Evolutionary conservation across 2,888 invertebrate species (phyloP), one percentile per base, ranked within the genome.

Genomic region (Pardosa pseudoannulata): DNA sequence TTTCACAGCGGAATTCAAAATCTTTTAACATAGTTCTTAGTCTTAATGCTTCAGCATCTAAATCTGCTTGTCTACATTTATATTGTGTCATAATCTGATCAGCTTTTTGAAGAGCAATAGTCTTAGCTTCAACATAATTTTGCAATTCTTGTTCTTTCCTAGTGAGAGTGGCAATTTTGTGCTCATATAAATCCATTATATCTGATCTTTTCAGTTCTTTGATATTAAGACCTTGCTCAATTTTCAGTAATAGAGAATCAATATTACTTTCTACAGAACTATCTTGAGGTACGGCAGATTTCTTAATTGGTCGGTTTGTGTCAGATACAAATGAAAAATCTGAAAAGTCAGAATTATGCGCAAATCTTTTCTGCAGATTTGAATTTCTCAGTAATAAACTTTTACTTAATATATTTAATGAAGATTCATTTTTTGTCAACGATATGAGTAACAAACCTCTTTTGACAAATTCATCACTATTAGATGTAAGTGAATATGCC

Each of bases 131-230:
- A 9, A 87, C 81, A 56, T 80, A 81, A 27, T 56, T 79, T 19
- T 87, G 87, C 9, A 87, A 27, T 56, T 87, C 81, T 39, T 87
- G 78, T 29, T 87, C 87, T 36, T 82, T 87, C 28, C 76, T 23
- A 1, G 83, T 85, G 9, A 78, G 23, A 46, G 79, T 85, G 1
- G 83, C 83, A 74, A 86, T 86, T 36, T 86, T 86, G 19, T 86
- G 75, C 67, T 86, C 86, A 74, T 86, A 86, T 9, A 86, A 13
- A n/a, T 86, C 86, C 86, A 86, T 86, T 64, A 86, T 79, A 70
- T 86, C 86, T n/a, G 86, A 86, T 7, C 73, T 64, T 29, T 86
- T 86, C 0, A 86, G 29, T 27, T 86, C 86, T 73, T 86, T 86
- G 5, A 86, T 79, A n/a, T 86, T 76, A 9, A 85, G 68, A 3